phyloP scores from a whole-genome alignment of 2,888 invertebrate species.

The Corythucha ciliata region DNA sequence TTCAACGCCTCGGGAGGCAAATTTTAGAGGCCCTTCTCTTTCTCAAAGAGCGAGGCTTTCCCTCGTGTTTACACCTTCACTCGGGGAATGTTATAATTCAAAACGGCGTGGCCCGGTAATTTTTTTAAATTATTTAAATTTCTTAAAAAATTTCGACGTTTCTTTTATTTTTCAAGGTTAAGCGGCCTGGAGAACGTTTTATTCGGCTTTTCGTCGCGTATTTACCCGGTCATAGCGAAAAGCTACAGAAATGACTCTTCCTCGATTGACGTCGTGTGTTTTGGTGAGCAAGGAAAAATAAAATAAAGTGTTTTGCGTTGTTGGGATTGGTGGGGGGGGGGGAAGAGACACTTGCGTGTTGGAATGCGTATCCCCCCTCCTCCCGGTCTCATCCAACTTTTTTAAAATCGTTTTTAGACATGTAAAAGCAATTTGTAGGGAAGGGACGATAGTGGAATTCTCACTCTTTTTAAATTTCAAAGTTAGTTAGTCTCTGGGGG shows the following conservation, averaged over 20 bases:
- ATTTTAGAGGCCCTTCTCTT: constrained; percentile 78
- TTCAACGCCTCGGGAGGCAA: constrained; percentile 78
- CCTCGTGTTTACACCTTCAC: constrained; percentile 76
- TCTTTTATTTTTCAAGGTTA: constrained; percentile 47
- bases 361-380: too few species aligned
- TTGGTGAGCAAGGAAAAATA: constrained; percentile 57
- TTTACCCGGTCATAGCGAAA: constrained; percentile 47
- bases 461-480: too few species aligned
- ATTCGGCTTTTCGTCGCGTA: constrained; percentile 59
- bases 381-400: too few species aligned
- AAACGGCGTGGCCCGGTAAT: constrained; percentile 78
- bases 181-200: constrained; percentile 80
- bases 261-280: constrained; percentile 57
- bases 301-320: too few species aligned
- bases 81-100: constrained; percentile 85
- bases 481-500: too few species aligned
- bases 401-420: too few species aligned
- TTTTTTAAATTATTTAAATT: background rate
- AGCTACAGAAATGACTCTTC: constrained; percentile 45
- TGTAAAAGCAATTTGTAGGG: too few species aligned
- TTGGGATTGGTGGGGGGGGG: too few species aligned
- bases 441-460: too few species aligned
- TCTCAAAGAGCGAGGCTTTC: constrained; percentile 77
- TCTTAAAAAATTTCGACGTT: constrained; percentile 1
- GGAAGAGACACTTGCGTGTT: too few species aligned